phyloP scores from a whole-genome alignment of 2,888 invertebrate genomes.

The Tenodera sinensis region DNA sequence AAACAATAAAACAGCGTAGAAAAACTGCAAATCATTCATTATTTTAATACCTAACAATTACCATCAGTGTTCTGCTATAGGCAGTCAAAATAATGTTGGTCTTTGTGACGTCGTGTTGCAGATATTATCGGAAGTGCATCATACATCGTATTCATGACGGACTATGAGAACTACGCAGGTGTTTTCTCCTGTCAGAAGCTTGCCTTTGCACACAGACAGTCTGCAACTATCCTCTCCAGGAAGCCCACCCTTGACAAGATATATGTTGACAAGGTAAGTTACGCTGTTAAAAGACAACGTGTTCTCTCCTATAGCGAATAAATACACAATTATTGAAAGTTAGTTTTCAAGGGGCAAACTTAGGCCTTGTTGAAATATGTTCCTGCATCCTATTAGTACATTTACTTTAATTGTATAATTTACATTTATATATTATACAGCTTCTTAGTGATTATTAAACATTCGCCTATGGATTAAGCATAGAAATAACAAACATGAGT shows the following conservation, averaged over 20 bases:
- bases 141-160: slow-evolving; percentile 70
- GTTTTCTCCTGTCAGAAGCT: slow-evolving; percentile 77
- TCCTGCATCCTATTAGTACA: too few species aligned
- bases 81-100: neutral
- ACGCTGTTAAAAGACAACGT: too few species aligned
- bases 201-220: slow-evolving; percentile 69
- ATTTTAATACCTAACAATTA: neutral
- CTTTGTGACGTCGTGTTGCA: slow-evolving; percentile 40
- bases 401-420: too few species aligned
- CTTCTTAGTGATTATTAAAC: too few species aligned
- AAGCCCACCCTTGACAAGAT: slow-evolving; percentile 66
- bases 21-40: neutral
- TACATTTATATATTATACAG: too few species aligned
- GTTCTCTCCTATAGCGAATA: too few species aligned
- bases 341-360: too few species aligned
- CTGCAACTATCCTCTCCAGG: slow-evolving; percentile 77
- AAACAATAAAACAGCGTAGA: too few species aligned
- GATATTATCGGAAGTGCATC: slow-evolving; percentile 71
- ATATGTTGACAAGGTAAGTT: slow-evolving; percentile 62
- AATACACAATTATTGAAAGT: too few species aligned
- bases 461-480: too few species aligned
- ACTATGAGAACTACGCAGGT: slow-evolving; percentile 70
- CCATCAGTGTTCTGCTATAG: neutral
- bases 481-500: too few species aligned
- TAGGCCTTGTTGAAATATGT: too few species aligned